Evolutionary conservation across 2,797 vertebrate species (phyloP).

Genomic region (Hemibagrus guttatus): DNA sequence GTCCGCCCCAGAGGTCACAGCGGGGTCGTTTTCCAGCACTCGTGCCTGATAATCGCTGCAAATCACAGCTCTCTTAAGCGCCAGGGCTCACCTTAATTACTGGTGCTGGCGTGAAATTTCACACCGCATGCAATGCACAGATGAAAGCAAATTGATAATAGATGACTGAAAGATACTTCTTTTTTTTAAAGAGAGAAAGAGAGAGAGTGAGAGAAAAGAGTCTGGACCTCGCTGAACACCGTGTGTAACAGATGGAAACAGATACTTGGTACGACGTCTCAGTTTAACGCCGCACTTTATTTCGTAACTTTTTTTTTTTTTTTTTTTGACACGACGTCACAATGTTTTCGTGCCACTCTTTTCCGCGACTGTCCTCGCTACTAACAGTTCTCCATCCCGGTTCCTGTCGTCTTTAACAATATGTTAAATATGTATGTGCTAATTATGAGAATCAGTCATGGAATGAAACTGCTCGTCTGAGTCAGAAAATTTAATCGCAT

Average conservation of each 20-base stretch:
- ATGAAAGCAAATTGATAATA: slow-evolving; percentile 63
- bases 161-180: slow-evolving; percentile 55
- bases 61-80: slow-evolving; percentile 61
- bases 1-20: slow-evolving; percentile 67
- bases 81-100: slow-evolving; percentile 70
- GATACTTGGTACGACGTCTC: background rate
- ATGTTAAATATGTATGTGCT: slow-evolving; percentile 17
- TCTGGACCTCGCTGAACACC: slow-evolving; percentile 17
- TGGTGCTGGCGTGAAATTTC: slow-evolving; percentile 69
- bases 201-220: background rate
- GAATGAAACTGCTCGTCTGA: background rate
- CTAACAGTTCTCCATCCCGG: background rate
- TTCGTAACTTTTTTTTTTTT: slow-evolving; percentile 1
- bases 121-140: slow-evolving; percentile 68
- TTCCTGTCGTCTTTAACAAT: background rate
- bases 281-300: background rate
- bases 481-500: background rate
- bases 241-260: background rate
- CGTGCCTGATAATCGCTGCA: slow-evolving; percentile 69
- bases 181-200: background rate
- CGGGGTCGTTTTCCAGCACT: slow-evolving; percentile 63
- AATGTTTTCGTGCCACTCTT: background rate
- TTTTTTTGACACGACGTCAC: slow-evolving; percentile 7
- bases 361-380: background rate
- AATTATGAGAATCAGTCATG: slow-evolving; percentile 8